Evolutionary conservation across 64 coral and sea anemone genomes (phyloP), one percentile per base, ranked within the genome.

Genomic region (Pocillopora damicornis): DNA sequence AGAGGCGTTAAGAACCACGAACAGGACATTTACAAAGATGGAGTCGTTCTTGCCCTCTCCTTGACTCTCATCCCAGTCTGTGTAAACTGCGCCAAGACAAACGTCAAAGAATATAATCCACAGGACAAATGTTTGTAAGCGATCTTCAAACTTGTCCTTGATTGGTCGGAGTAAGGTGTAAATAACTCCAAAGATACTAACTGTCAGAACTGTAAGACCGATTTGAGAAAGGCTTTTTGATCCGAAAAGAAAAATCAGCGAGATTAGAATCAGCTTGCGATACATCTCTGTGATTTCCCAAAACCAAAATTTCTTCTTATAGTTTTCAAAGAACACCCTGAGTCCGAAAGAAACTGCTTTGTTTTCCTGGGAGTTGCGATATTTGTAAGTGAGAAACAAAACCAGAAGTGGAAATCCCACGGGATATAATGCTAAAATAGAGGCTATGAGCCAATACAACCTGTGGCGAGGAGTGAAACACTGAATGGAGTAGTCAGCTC

Each of bases 371-470:
- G 30, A 30, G 0, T 30, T 0, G 30, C 56, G 38, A 30, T 30
- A 30, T 0, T 30, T 30, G 30, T 30, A 30, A 30, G 30, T 30
- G 30, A 30, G 30, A 30, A 30, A 30, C 30, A 30, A 0, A 30
- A 0, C 30, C 30, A 30, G 30, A 30, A 30, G 30, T 30, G 30
- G 30, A 30, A 30, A 30, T 30, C 30, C 30, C 30, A 30, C 30
- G 30, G 30, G 30, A 30, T 30, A 30, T 30, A 30, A 30, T 30
- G 30, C 30, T 0, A 30, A 30, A 4, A 58, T 85, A 2, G 73
- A 76, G 37, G 89, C 93, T 59, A 87, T 60, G 18, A 30, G 75
- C 81, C 87, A 94, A 76, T 73, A 94, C 30, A 51, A 60, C 73
- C 37, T 82, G 72, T 82, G 66, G 4, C 26, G 35, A 16, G 88